A percentile compares a stretch with the other conserved stretches of the same genome.
phyloP scores from a whole-genome alignment of 2,113 vertebrate genomes.

The Sorex fumeus region DNA sequence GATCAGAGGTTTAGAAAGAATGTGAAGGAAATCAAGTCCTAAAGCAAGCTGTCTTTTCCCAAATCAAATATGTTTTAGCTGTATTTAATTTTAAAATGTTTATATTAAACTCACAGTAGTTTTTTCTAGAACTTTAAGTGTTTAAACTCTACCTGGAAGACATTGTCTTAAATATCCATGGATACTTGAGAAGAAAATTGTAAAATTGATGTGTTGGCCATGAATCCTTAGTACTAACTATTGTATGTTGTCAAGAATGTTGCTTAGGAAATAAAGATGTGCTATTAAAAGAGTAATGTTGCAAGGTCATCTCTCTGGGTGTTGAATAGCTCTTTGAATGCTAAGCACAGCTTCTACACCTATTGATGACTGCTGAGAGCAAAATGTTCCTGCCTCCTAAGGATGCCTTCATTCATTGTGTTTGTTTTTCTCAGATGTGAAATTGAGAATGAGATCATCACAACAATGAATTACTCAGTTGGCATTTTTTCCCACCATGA shows the following conservation, averaged over 20 bases:
- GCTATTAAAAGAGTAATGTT: constrained; percentile 38
- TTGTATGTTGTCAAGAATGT: constrained; percentile 34
- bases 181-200: constrained; percentile 58
- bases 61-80: constrained; percentile 44
- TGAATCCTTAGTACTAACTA: constrained; percentile 58
- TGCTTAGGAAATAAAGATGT: constrained; percentile 61
- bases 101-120: constrained; percentile 41
- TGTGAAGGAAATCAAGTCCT: constrained; percentile 42
- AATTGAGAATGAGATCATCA: background rate
- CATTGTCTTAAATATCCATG: constrained; percentile 44
- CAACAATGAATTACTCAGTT: background rate
- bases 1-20: constrained; percentile 32
- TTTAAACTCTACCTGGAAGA: constrained; percentile 33
- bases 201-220: constrained; percentile 49
- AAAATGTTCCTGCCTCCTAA: background rate
- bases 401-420: background rate
- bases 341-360: background rate
- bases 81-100: constrained; percentile 39
- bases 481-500: background rate
- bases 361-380: background rate
- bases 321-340: constrained; percentile 4
- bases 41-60: constrained; percentile 12
- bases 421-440: background rate
- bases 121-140: constrained; percentile 11
- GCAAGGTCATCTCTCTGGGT: constrained; percentile 15